Conservation (phyloP, 1,140 invertebrate species). For the Tribolium madens region DNA sequence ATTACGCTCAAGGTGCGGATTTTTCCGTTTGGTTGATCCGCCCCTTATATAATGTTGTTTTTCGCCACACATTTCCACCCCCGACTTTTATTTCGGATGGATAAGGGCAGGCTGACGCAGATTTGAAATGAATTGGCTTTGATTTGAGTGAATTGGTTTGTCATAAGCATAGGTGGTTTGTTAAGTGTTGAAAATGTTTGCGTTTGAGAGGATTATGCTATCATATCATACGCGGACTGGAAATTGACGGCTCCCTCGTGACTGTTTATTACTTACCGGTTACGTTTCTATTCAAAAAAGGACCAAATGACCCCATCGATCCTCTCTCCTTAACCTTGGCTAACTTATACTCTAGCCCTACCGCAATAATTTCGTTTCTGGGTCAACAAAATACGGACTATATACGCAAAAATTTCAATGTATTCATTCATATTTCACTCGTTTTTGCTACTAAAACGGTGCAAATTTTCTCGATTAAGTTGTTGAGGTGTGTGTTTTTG, state of each 20-base stretch:
- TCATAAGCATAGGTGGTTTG: conserved; percentile 14
- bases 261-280: background rate
- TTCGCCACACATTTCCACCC: background rate
- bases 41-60: background rate
- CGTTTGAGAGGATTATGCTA: background rate
- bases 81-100: too few species aligned
- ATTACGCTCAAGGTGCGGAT: conserved; percentile 9
- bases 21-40: conserved; percentile 3
- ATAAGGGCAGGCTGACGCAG: background rate
- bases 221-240: background rate
- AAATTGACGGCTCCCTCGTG: conserved; percentile 3
- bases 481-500: background rate
- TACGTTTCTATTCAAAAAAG: background rate
- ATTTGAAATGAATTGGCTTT: conserved; percentile 11
- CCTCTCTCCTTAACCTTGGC: background rate
- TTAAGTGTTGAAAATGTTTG: conserved; percentile 31
- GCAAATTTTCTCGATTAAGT: background rate
- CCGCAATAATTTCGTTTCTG: background rate
- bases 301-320: background rate
- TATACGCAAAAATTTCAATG: background rate
- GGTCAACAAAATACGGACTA: background rate
- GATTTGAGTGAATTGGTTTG: conserved; percentile 18
- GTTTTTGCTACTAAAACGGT: background rate
- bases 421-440: too few species aligned
- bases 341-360: background rate